These are phyloP conservation scores for Burhinus oedicnemus DNA, from an alignment of 2,113 vertebrate species.

Conservation along the genomic window DNA sequence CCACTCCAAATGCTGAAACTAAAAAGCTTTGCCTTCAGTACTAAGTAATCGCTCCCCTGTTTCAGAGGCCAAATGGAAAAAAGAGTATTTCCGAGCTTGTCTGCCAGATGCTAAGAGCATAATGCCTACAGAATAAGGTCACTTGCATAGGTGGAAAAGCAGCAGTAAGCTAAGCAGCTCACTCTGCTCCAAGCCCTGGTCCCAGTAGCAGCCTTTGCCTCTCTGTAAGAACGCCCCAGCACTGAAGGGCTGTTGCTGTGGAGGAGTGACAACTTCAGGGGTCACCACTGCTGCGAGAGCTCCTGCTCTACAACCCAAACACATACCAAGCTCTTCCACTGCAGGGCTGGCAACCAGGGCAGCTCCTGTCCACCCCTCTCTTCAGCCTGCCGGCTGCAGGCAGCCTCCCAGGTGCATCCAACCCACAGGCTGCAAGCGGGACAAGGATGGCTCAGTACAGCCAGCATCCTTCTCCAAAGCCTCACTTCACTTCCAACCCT, in stretches of 20 bases:
- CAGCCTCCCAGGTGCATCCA: neutral
- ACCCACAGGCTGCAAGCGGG: fast-evolving
- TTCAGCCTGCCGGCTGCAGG: neutral
- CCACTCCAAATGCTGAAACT: neutral
- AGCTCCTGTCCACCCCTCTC: neutral
- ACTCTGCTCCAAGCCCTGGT: neutral
- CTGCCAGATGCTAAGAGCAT: neutral
- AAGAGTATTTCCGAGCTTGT: neutral
- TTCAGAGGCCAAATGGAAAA: neutral
- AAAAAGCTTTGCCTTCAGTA: neutral
- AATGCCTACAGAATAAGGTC: neutral
- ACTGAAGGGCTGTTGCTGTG: fast-evolving
- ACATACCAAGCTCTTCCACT: neutral
- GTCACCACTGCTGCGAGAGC: neutral
- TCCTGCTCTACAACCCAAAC: neutral
- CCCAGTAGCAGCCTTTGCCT: neutral
- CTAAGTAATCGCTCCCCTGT: neutral
- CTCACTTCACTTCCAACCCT: neutral
- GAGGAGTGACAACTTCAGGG: neutral
- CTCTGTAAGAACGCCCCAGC: neutral
- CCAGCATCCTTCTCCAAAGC: neutral
- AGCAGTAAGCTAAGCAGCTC: neutral
- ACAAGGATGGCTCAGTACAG: fast-evolving
- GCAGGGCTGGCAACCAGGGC: too few species aligned
- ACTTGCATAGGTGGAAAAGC: neutral